Evolutionary conservation across 2,113 vertebrate species (phyloP).

Genomic region (Clarias magur): DNA sequence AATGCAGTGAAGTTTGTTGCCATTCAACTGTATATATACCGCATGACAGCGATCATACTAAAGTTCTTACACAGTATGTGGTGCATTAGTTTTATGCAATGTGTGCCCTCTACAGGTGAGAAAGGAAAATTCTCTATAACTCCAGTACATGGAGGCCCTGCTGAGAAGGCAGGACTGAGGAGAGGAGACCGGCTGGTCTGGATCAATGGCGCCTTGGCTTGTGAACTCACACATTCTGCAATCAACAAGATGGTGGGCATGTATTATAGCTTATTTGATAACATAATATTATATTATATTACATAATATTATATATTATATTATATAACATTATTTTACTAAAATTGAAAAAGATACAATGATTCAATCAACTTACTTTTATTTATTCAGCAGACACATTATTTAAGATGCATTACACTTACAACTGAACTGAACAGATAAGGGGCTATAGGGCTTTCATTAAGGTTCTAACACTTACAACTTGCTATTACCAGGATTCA

Average conservation of each 20-base stretch:
- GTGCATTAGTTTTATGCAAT: background rate
- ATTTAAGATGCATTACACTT: background rate
- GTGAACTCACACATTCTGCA: slow-evolving; percentile 65
- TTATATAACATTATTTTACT: too few species aligned
- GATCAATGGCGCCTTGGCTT: slow-evolving; percentile 80
- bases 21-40: too few species aligned
- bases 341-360: background rate
- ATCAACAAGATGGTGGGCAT: slow-evolving; percentile 78
- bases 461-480: background rate
- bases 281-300: too few species aligned
- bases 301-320: too few species aligned
- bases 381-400: background rate
- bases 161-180: slow-evolving; percentile 80
- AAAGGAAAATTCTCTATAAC: slow-evolving; percentile 77
- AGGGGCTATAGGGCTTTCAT: background rate
- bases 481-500: background rate
- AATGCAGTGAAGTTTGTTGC: background rate
- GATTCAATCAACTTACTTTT: background rate
- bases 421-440: background rate
- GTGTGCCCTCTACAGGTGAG: slow-evolving; percentile 64
- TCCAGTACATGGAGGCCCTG: slow-evolving; percentile 74
- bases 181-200: slow-evolving; percentile 82
- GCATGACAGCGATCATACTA: background rate
- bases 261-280: background rate
- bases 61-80: background rate